A percentile compares a stretch with the other conserved stretches of the same genome.
Conservation (phyloP, 2,888 invertebrate species). For the Pammene aurita region DNA sequence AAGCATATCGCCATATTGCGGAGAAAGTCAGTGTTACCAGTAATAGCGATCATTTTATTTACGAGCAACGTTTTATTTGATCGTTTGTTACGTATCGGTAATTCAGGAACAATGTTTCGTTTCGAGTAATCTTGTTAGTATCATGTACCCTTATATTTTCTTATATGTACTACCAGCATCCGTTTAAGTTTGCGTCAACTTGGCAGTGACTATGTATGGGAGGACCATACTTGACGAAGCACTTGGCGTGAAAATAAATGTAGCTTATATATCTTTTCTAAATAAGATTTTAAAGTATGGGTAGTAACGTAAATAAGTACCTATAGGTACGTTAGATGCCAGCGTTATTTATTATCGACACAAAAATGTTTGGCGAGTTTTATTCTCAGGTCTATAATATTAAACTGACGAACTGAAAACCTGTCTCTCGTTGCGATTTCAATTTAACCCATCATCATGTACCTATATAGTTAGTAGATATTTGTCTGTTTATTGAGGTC, state of each 20-base stretch:
- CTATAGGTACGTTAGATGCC: no score
- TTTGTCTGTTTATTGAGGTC: background rate
- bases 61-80: slow-evolving; percentile 31
- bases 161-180: background rate
- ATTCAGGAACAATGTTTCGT: slow-evolving; percentile 22
- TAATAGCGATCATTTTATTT: slow-evolving; percentile 36
- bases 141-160: slow-evolving; percentile 6
- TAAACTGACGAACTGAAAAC: background rate
- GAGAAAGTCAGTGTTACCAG: slow-evolving; percentile 36
- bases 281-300: no score
- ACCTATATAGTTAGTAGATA: background rate
- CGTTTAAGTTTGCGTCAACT: no score
- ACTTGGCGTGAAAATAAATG: no score
- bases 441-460: background rate
- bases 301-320: no score
- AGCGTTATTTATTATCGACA: no score
- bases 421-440: background rate
- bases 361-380: no score
- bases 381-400: background rate
- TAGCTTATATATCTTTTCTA: no score
- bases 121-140: slow-evolving; percentile 4
- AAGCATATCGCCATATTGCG: slow-evolving; percentile 41
- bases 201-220: no score
- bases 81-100: slow-evolving; percentile 40
- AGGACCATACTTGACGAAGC: no score